Evolutionary conservation across 2,113 vertebrate genomes (phyloP).

Genomic region (Manacus vitellinus): DNA sequence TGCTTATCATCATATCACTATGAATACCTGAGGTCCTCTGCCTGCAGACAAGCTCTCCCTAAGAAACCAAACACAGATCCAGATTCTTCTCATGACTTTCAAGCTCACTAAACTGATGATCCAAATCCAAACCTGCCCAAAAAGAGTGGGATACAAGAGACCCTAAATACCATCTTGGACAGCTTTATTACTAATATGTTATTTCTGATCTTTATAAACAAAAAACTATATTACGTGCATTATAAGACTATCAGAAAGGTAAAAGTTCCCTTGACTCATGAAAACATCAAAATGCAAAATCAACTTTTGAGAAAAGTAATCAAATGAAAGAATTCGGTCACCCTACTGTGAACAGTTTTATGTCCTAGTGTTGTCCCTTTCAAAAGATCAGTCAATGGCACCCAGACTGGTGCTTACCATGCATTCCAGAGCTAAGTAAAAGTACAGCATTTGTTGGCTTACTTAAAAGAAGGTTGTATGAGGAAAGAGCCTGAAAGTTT

Average conservation of each 20-base stretch:
- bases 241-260: not conserved
- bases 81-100: not conserved
- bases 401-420: not conserved
- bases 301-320: not conserved
- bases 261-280: not conserved
- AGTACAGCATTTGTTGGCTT: not conserved
- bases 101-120: not conserved
- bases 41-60: not conserved
- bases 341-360: not conserved
- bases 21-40: not conserved
- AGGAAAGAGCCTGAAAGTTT: not conserved
- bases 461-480: not conserved
- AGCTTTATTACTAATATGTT: not conserved
- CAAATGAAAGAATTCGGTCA: not conserved
- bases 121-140: not conserved
- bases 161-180: not conserved
- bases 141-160: not conserved
- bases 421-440: not conserved
- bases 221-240: fast-evolving
- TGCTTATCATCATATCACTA: not conserved
- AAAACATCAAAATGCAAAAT: not conserved
- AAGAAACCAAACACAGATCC: not conserved
- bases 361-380: not conserved
- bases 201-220: not conserved
- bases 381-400: not conserved